A percentile compares a stretch with the other conserved stretches of the same genome.
Evolutionary conservation across 2,888 invertebrate genomes (phyloP).

Genomic region (Caenorhabditis plicata): DNA sequence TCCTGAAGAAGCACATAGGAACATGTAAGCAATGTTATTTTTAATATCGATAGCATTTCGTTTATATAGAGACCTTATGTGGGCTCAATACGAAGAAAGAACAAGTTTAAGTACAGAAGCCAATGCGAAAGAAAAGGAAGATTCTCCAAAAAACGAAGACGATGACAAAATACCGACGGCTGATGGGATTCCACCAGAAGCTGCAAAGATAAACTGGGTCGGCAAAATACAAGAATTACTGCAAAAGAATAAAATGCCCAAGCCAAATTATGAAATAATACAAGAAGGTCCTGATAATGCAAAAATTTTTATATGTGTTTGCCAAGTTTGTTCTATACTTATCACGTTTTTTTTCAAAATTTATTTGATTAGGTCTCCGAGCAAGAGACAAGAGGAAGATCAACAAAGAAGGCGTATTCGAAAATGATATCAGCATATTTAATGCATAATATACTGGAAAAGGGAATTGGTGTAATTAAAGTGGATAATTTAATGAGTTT

Average conservation of each 20-base stretch:
- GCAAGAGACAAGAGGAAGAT: slow-evolving; percentile 67
- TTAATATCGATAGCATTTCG: too few species aligned
- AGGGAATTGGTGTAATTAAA: slow-evolving; percentile 7
- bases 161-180: slow-evolving; percentile 1
- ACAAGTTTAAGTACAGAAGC: too few species aligned
- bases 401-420: slow-evolving; percentile 92
- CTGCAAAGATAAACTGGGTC: slow-evolving; percentile 77
- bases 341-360: neutral
- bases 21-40: too few species aligned
- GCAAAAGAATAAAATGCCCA: too few species aligned
- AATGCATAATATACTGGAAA: slow-evolving; percentile 71
- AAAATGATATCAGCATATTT: slow-evolving; percentile 93
- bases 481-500: slow-evolving; percentile 2
- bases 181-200: neutral
- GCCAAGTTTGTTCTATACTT: slow-evolving; percentile 68
- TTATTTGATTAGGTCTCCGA: slow-evolving; percentile 15
- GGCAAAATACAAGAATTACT: slow-evolving; percentile 82
- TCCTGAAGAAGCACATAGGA: slow-evolving; percentile 28
- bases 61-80: too few species aligned
- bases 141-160: neutral
- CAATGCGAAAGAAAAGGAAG: too few species aligned
- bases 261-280: too few species aligned
- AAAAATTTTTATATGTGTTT: too few species aligned
- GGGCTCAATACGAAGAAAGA: too few species aligned
- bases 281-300: too few species aligned